Evolutionary conservation across 2,888 invertebrate species (phyloP).

Genomic region (Sarcophaga subvicina): DNA sequence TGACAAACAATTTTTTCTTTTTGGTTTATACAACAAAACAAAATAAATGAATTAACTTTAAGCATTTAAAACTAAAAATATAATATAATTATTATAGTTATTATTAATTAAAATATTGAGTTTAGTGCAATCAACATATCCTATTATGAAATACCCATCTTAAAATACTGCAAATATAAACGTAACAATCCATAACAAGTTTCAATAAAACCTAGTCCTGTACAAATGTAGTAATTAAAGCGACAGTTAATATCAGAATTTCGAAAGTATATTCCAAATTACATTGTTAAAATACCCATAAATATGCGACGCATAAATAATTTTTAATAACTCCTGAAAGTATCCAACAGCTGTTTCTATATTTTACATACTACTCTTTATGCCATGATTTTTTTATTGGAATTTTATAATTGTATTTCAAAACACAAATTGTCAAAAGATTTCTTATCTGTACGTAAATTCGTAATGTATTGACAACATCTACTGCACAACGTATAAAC

Average conservation of each 20-base stretch:
- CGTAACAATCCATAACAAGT: conserved; percentile 53
- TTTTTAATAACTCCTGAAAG: no score
- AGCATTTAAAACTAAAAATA: conserved; percentile 40
- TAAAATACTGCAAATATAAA: conserved; percentile 16
- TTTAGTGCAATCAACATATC: conserved; percentile 61
- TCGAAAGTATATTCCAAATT: background rate
- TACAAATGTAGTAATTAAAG: conserved; percentile 16
- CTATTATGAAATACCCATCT: conserved; percentile 39
- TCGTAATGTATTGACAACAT: no score
- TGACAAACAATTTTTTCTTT: conserved; percentile 4
- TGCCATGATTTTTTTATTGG: no score
- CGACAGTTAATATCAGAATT: conserved; percentile 3
- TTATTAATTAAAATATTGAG: conserved; percentile 37
- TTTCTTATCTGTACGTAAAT: no score
- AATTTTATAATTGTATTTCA: no score
- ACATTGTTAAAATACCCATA: background rate
- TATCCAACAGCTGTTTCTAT: no score
- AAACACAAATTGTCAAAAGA: no score
- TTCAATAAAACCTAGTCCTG: conserved; percentile 9
- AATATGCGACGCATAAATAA: no score
- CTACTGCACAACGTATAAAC: no score
- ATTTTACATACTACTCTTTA: no score
- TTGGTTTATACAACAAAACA: background rate
- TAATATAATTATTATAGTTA: conserved; percentile 1
- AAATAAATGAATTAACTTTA: conserved; percentile 27